Evolutionary conservation across 1,140 invertebrate genomes (phyloP).

Genomic region (Bombus ignitus): DNA sequence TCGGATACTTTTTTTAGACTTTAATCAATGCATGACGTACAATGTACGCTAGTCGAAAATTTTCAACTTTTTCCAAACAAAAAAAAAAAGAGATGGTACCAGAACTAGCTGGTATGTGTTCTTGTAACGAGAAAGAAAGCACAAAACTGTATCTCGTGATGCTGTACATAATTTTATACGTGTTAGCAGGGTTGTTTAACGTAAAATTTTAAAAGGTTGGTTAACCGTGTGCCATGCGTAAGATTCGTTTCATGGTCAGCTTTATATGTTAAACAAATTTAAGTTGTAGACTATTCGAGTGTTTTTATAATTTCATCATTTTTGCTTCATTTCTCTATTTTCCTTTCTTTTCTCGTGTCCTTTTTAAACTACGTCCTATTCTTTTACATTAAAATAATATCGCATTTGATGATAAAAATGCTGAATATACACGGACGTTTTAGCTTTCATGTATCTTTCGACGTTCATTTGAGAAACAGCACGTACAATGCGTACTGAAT

Average conservation of each 20-base stretch:
- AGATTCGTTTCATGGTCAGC: slow-evolving; percentile 62
- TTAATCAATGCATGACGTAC: slow-evolving; percentile 34
- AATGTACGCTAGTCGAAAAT: slow-evolving; percentile 53
- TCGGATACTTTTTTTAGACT: slow-evolving; percentile 54
- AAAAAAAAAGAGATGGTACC: background rate
- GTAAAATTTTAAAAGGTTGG: slow-evolving; percentile 42
- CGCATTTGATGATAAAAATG: slow-evolving; percentile 24
- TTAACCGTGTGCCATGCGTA: slow-evolving; percentile 72
- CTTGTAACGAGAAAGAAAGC: slow-evolving; percentile 43
- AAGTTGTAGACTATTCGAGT: slow-evolving; percentile 45
- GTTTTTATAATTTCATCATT: slow-evolving; percentile 42
- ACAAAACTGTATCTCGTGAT: slow-evolving; percentile 56
- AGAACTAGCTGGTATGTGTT: background rate
- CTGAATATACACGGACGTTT: background rate
- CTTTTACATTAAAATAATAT: slow-evolving; percentile 25
- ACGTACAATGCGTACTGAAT: slow-evolving; percentile 42
- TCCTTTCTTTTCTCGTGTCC: background rate
- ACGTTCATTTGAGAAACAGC: slow-evolving; percentile 25
- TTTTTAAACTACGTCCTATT: slow-evolving; percentile 5
- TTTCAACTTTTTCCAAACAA: slow-evolving; percentile 41
- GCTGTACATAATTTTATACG: slow-evolving; percentile 75
- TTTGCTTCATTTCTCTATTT: slow-evolving; percentile 13
- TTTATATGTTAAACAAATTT: slow-evolving; percentile 42
- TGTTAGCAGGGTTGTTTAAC: slow-evolving; percentile 63
- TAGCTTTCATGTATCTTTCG: slow-evolving; percentile 20